Conservation (phyloP, 2,113 vertebrate genomes). For the Cepphus grylle region DNA sequence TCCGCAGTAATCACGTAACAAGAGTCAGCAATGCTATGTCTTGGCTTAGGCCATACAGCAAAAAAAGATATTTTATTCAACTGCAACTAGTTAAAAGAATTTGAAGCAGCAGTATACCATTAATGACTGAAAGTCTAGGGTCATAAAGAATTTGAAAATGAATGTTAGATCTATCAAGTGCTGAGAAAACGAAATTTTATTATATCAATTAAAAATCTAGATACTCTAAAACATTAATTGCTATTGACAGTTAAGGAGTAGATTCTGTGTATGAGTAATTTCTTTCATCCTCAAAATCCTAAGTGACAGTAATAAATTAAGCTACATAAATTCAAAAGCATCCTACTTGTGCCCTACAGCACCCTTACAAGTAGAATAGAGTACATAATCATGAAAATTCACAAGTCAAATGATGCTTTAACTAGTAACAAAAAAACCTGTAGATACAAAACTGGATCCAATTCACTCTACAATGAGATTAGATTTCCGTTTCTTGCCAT, state of each 20-base stretch:
- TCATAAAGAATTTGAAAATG: neutral
- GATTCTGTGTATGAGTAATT: neutral
- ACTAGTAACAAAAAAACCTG: neutral
- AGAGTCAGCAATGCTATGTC: rapidly evolving
- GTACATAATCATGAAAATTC: neutral
- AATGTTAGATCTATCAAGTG: neutral
- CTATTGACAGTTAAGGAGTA: neutral
- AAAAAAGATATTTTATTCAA: neutral
- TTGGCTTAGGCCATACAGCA: neutral
- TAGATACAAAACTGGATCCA: neutral
- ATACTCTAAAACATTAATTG: neutral
- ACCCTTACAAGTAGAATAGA: neutral
- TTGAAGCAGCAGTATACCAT: neutral
- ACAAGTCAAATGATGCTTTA: neutral
- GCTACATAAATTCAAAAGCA: neutral
- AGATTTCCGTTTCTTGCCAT: neutral
- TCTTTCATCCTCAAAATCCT: neutral
- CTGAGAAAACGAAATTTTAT: neutral
- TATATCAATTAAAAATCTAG: neutral
- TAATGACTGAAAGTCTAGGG: neutral
- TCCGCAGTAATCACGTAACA: neutral
- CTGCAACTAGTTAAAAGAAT: neutral
- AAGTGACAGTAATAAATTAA: neutral
- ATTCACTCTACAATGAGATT: neutral
- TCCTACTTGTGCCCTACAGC: neutral